phyloP scores from a whole-genome alignment of 2,888 invertebrate genomes.

The Leucoptera coffeella region DNA sequence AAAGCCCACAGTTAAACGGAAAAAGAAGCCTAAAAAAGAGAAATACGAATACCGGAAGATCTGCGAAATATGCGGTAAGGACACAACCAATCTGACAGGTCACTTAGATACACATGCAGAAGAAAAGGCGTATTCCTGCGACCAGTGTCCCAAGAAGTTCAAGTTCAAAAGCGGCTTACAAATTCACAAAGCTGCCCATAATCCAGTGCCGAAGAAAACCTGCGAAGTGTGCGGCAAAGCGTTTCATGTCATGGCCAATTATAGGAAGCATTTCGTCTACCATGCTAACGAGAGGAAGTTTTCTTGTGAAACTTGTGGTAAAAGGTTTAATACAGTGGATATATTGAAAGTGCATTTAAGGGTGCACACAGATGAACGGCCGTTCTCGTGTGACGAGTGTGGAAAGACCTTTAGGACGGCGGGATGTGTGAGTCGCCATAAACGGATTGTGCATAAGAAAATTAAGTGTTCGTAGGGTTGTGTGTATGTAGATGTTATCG shows the following conservation, averaged over 20 bases:
- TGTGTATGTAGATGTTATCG: background rate
- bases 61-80: constrained; percentile 41
- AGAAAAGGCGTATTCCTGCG: constrained; percentile 30
- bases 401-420: constrained; percentile 43
- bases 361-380: constrained; percentile 41
- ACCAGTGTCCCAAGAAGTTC: constrained; percentile 40
- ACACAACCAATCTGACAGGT: constrained; percentile 27
- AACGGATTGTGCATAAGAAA: constrained; percentile 31
- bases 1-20: constrained; percentile 9
- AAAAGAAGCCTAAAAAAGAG: constrained; percentile 13
- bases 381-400: constrained; percentile 36
- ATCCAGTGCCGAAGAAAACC: constrained; percentile 37
- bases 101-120: constrained; percentile 37
- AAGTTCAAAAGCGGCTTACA: constrained; percentile 40
- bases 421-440: constrained; percentile 41
- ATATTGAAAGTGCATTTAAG: constrained; percentile 41
- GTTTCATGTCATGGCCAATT: constrained; percentile 43
- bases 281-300: constrained; percentile 49
- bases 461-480: constrained; percentile 3
- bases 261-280: constrained; percentile 41
- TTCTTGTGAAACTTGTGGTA: constrained; percentile 45
- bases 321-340: constrained; percentile 46
- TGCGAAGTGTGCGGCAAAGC: constrained; percentile 49
- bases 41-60: constrained; percentile 42
- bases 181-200: constrained; percentile 35